Conservation (phyloP, 2,888 invertebrate species). For the Ectemnius lituratus region DNA sequence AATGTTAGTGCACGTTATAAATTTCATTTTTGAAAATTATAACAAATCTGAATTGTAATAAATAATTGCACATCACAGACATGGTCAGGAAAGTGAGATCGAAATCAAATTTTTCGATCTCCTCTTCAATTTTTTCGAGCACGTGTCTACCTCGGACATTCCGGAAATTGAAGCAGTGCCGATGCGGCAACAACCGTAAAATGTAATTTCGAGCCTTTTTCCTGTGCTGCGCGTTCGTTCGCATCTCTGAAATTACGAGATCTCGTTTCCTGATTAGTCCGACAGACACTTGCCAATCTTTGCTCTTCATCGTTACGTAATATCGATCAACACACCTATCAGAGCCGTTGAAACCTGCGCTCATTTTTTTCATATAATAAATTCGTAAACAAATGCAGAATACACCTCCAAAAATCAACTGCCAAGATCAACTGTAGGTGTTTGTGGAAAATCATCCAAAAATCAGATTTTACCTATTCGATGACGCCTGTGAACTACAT, state of each 20-base stretch:
- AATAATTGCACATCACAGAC: too few species aligned
- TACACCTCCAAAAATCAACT: too few species aligned
- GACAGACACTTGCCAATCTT: slow-evolving; percentile 36
- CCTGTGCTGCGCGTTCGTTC: slow-evolving; percentile 18
- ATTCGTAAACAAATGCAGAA: too few species aligned
- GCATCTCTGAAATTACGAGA: slow-evolving; percentile 10
- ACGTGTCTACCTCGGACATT: neutral
- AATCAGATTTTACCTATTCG: too few species aligned
- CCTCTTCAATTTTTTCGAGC: neutral
- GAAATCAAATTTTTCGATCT: neutral
- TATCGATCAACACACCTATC: neutral
- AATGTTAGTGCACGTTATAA: too few species aligned
- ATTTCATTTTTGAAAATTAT: too few species aligned
- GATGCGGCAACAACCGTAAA: slow-evolving; percentile 43
- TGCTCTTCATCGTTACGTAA: slow-evolving; percentile 8
- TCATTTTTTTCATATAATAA: too few species aligned
- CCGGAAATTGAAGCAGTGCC: slow-evolving; percentile 51
- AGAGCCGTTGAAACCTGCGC: too few species aligned
- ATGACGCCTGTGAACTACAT: too few species aligned
- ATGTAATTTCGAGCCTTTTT: slow-evolving; percentile 46
- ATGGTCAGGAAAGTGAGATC: neutral
- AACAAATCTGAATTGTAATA: too few species aligned
- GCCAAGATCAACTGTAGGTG: too few species aligned
- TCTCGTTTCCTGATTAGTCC: slow-evolving; percentile 52
- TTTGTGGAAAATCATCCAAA: too few species aligned